Conservation (phyloP, 2,113 vertebrate genomes). For the Capreolus pygargus region DNA sequence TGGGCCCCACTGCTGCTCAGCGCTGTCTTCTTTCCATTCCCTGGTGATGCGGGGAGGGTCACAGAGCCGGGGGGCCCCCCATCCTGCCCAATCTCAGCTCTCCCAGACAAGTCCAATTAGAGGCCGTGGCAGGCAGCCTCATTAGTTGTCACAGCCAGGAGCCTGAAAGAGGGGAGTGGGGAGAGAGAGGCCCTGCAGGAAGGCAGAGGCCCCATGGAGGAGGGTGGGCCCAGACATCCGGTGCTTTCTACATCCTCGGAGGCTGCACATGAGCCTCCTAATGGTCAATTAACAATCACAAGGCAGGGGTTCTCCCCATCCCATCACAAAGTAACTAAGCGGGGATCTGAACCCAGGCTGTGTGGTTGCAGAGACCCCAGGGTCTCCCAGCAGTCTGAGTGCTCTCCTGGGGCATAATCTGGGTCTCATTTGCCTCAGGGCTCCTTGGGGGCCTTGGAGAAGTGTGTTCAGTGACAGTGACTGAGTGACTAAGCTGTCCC, state of each 20-base stretch:
- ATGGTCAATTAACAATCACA: background rate
- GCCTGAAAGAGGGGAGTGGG: background rate
- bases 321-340: accelerated
- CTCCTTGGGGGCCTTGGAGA: background rate
- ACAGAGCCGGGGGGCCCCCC: background rate
- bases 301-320: background rate
- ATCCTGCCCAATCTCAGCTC: constrained; percentile 9
- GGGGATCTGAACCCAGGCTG: background rate
- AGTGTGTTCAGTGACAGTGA: background rate
- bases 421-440: background rate
- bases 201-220: background rate
- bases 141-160: constrained; percentile 22
- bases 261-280: background rate
- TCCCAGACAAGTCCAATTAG: constrained; percentile 66
- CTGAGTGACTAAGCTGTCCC: background rate
- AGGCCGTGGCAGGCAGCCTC: constrained; percentile 43
- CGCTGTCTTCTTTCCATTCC: background rate
- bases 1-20: background rate
- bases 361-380: background rate
- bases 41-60: background rate
- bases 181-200: background rate
- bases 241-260: background rate
- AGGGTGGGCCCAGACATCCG: background rate
- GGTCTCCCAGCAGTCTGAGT: background rate
- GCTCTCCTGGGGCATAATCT: background rate